Percentiles rank a stretch among this genome's conserved stretches.
Conservation (phyloP, 2,113 vertebrate genomes). For the Motacilla alba region DNA sequence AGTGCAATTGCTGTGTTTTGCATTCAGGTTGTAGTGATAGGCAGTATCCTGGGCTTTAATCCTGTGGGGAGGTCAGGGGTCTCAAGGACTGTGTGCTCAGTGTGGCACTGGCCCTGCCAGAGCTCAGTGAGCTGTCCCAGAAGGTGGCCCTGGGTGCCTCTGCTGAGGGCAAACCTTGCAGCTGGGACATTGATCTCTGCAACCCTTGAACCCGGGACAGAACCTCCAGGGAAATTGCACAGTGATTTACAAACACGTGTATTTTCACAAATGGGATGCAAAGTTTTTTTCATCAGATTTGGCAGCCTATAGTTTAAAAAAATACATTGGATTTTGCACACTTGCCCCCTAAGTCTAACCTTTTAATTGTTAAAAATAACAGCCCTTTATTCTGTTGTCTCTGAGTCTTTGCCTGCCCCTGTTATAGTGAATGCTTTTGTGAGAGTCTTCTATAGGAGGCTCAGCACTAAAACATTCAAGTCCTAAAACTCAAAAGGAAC, state of each 20-base stretch:
- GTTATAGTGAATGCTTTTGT: background rate
- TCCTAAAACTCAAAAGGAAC: background rate
- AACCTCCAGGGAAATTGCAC: background rate
- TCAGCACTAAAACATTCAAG: background rate
- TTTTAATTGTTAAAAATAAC: background rate
- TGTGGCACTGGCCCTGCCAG: background rate
- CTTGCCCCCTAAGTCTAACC: background rate
- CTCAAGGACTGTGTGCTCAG: background rate
- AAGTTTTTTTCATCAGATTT: background rate
- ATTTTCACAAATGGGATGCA: background rate
- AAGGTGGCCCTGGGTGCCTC: background rate
- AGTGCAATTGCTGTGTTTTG: background rate
- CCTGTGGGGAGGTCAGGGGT: background rate
- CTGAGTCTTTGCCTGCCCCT: background rate
- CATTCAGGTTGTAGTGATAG: background rate
- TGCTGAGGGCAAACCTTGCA: background rate
- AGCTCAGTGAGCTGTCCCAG: background rate
- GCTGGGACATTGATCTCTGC: background rate
- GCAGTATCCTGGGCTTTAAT: background rate
- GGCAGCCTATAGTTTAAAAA: background rate
- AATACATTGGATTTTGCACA: fast-evolving
- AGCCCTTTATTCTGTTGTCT: background rate
- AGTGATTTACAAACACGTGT: fast-evolving
- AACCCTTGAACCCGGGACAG: background rate
- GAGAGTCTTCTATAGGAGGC: background rate